phyloP scores from a whole-genome alignment of 2,888 invertebrate species.

The Cosmia pyralina region DNA sequence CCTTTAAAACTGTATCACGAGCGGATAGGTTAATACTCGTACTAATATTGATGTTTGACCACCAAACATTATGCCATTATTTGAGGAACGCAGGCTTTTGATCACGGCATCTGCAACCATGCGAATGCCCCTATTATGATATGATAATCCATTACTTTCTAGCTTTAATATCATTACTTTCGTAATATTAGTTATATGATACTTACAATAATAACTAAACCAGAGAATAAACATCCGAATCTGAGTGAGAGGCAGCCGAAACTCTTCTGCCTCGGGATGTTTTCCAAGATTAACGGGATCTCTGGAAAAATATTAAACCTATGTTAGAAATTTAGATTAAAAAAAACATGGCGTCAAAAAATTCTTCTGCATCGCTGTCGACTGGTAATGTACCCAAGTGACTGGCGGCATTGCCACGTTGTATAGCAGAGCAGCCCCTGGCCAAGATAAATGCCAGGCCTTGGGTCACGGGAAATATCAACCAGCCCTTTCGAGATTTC shows the following conservation, averaged over 20 bases:
- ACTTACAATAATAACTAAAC: conserved; percentile 83
- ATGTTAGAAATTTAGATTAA: background rate
- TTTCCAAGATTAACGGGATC: conserved; percentile 80
- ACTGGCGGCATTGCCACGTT: too few relatives aligned
- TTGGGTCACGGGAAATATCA: too few relatives aligned
- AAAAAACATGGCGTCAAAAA: background rate
- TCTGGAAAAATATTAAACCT: conserved; percentile 70
- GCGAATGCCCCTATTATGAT: background rate
- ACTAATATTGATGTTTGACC: too few relatives aligned
- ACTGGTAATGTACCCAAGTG: too few relatives aligned
- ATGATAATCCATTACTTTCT: background rate
- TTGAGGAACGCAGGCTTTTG: background rate
- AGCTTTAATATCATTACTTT: background rate
- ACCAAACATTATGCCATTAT: background rate
- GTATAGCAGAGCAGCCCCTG: too few relatives aligned
- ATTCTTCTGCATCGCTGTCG: too few relatives aligned
- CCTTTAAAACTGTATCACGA: too few relatives aligned
- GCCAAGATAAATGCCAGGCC: too few relatives aligned
- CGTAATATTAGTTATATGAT: background rate
- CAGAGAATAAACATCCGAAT: conserved; percentile 81
- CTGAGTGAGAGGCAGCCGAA: conserved; percentile 84
- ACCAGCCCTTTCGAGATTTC: too few relatives aligned
- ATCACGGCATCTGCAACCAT: background rate
- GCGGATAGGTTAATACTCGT: too few relatives aligned
- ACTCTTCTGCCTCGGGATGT: conserved; percentile 79